Evolutionary conservation across 2,797 vertebrate species (phyloP).

Genomic region (Gymnothorax javanicus): DNA sequence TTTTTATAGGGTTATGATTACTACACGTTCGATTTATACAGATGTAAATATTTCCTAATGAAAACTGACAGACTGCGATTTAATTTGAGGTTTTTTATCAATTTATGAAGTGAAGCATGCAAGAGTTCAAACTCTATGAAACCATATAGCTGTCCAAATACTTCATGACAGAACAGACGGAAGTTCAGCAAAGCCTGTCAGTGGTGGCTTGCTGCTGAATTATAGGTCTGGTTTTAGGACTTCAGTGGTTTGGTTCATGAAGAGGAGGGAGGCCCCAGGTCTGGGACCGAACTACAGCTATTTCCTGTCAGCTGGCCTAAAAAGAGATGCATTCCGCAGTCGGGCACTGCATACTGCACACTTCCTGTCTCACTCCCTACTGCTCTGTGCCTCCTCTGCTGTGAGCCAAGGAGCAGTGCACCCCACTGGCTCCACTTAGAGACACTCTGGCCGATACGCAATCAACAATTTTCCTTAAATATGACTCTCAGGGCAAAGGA

Average conservation of each 20-base stretch:
- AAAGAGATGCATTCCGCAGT: slow-evolving; percentile 47
- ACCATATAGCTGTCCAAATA: too few relatives aligned
- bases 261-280: slow-evolving; percentile 44
- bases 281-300: slow-evolving; percentile 40
- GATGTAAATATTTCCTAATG: too few relatives aligned
- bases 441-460: not conserved
- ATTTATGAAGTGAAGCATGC: too few relatives aligned
- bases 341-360: slow-evolving; percentile 38
- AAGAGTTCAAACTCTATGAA: too few relatives aligned
- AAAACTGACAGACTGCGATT: too few relatives aligned
- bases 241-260: slow-evolving; percentile 43
- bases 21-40: too few relatives aligned
- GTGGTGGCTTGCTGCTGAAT: too few relatives aligned
- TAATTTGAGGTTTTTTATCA: too few relatives aligned
- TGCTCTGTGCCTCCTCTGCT: slow-evolving; percentile 33
- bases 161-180: not conserved
- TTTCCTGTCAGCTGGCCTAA: slow-evolving; percentile 53
- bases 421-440: not conserved
- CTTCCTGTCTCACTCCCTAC: slow-evolving; percentile 49
- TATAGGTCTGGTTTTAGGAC: slow-evolving; percentile 4
- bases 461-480: not conserved
- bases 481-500: not conserved
- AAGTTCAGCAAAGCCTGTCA: not conserved
- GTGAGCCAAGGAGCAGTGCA: not conserved
- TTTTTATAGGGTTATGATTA: too few relatives aligned